These are phyloP conservation scores for Macropus fuliginosus DNA, from an alignment of 2,797 vertebrate species.

Conservation along the genomic window DNA sequence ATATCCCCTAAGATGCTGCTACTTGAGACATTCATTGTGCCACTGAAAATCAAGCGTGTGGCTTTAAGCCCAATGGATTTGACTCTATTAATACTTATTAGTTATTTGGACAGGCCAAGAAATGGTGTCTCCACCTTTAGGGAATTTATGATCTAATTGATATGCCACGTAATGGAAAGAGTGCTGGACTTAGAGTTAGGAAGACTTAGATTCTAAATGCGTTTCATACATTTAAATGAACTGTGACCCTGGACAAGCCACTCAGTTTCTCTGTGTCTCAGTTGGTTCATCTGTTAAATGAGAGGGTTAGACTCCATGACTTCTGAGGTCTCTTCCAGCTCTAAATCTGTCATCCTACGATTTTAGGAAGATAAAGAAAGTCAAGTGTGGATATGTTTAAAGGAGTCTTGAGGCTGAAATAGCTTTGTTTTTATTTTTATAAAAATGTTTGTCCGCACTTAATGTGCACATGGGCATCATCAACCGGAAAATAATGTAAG, in stretches of 20 bases:
- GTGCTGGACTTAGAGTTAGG: not conserved
- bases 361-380: not conserved
- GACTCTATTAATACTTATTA: conserved; percentile 23
- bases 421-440: not conserved
- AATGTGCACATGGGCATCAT: not conserved
- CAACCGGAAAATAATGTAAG: not conserved
- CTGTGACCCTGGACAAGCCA: not conserved
- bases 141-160: conserved; percentile 21
- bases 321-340: not conserved
- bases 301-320: not conserved
- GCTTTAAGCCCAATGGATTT: not conserved
- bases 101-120: conserved; percentile 4
- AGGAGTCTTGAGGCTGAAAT: not conserved
- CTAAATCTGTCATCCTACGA: not conserved
- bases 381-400: not conserved
- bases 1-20: not conserved
- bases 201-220: not conserved
- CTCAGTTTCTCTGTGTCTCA: not conserved
- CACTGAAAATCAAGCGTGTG: conserved; percentile 31
- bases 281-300: not conserved
- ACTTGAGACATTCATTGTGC: conserved; percentile 36
- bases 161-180: not conserved
- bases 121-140: not conserved
- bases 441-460: not conserved
- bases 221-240: not conserved